phyloP scores from a whole-genome alignment of 2,113 vertebrate genomes.

The Myrmecophaga tridactyla region DNA sequence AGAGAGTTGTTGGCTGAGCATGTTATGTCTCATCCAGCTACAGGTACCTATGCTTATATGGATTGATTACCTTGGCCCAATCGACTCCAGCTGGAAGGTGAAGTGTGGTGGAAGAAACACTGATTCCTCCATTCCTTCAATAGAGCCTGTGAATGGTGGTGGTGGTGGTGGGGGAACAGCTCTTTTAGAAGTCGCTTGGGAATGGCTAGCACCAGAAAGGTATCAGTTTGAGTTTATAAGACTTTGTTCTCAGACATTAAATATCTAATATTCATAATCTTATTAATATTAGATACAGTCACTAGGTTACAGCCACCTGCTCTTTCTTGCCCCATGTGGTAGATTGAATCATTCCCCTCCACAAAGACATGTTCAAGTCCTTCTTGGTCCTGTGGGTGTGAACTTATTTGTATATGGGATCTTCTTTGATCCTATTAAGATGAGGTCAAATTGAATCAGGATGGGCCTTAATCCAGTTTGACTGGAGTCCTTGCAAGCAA shows the following conservation, averaged over 20 bases:
- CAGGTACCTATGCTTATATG: neutral
- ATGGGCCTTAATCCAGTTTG: no score
- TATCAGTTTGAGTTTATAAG: neutral
- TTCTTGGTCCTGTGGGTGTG: no score
- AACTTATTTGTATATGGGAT: no score
- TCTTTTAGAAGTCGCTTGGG: neutral
- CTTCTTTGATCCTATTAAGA: no score
- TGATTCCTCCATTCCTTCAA: neutral
- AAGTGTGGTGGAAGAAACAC: neutral
- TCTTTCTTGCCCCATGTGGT: neutral
- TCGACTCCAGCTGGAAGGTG: neutral
- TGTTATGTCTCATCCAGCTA: neutral
- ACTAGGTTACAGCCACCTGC: neutral
- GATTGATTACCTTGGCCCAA: neutral
- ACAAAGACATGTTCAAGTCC: no score
- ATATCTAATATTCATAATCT: neutral
- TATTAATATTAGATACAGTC: no score
- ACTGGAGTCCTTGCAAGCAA: no score
- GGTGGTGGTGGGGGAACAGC: no score
- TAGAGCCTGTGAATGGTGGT: neutral
- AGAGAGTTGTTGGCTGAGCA: neutral
- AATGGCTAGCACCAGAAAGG: neutral
- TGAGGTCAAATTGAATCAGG: no score
- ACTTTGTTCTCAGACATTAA: neutral
- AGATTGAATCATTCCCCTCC: no score